Evolutionary conservation across 2,797 vertebrate species (phyloP).

Genomic region (Aselliscus stoliczkanus): DNA sequence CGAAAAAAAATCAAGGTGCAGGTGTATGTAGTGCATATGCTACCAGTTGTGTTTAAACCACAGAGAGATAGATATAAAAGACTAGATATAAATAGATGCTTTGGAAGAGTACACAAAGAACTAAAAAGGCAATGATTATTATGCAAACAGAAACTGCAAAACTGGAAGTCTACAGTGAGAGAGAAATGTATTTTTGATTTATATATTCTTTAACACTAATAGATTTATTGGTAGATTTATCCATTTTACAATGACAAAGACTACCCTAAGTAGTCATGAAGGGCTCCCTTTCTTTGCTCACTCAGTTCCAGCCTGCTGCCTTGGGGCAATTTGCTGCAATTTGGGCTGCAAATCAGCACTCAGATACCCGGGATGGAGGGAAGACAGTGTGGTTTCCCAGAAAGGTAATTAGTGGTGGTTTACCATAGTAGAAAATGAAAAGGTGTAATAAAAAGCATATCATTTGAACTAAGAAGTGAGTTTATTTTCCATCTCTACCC

Average conservation of each 20-base stretch:
- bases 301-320: not conserved
- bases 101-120: not conserved
- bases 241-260: not conserved
- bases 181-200: not conserved
- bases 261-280: not conserved
- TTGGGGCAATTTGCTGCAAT: not conserved
- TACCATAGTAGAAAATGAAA: not conserved
- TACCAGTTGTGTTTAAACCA: not conserved
- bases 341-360: not conserved
- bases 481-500: not conserved
- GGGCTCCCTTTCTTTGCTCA: not conserved
- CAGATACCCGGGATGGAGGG: not conserved
- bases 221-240: not conserved
- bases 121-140: not conserved
- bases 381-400: not conserved
- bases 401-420: not conserved
- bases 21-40: not conserved
- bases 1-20: not conserved
- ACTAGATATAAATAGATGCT: not conserved
- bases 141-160: not conserved
- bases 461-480: not conserved
- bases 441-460: not conserved
- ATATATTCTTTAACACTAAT: not conserved
- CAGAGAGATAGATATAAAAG: not conserved
- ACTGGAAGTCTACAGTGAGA: not conserved